These are phyloP conservation scores for Pica pica DNA, from an alignment of 2,113 vertebrate genomes.

Conservation along the genomic window DNA sequence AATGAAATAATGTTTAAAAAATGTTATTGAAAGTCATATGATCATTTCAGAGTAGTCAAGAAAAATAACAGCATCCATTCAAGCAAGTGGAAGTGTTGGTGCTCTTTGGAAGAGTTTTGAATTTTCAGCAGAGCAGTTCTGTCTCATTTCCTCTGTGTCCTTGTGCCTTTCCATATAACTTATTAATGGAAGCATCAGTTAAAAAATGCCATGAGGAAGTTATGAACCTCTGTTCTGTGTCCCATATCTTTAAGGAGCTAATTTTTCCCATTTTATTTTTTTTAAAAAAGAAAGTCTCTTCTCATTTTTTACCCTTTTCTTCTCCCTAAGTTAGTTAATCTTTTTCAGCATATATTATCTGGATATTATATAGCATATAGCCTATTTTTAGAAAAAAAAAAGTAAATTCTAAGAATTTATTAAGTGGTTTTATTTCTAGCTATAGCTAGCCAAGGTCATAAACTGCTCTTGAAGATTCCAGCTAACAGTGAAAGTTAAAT, in stretches of 20 bases:
- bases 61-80: not conserved
- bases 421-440: not conserved
- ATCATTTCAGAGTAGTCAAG: not conserved
- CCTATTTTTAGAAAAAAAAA: not conserved
- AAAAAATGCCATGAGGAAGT: not conserved
- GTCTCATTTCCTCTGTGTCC: not conserved
- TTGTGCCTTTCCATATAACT: not conserved
- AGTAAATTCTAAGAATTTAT: not conserved
- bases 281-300: not conserved
- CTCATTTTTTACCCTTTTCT: not conserved
- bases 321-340: not conserved
- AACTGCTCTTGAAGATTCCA: slow-evolving; percentile 1
- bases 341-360: not conserved
- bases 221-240: not conserved
- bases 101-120: not conserved
- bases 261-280: not conserved
- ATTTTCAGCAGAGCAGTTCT: not conserved
- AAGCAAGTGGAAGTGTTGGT: not conserved
- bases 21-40: not conserved
- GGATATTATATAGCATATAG: not conserved
- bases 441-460: not conserved
- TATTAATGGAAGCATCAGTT: not conserved
- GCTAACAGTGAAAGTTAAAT: slow-evolving; percentile 28
- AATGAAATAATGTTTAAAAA: not conserved
- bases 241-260: not conserved